Evolutionary conservation across 1,140 invertebrate genomes (phyloP).

Genomic region (Stegodyphus dumicola): DNA sequence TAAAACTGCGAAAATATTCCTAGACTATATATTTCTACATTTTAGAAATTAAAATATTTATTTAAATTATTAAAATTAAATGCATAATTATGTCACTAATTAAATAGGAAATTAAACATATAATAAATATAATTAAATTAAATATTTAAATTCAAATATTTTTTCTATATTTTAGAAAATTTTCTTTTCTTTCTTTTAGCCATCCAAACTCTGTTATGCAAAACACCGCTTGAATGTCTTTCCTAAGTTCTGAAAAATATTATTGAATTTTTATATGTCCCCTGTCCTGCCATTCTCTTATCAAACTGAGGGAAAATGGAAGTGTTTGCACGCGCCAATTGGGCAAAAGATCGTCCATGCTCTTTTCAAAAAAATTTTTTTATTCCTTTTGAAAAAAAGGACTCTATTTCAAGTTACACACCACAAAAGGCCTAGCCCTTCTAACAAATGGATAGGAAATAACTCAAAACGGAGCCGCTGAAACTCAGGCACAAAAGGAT

Average conservation of each 20-base stretch:
- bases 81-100: too few relatives aligned
- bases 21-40: too few relatives aligned
- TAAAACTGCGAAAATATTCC: too few relatives aligned
- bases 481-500: constrained; percentile 33
- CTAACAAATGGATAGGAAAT: constrained; percentile 48
- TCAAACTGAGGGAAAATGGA: constrained; percentile 16
- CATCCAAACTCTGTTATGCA: too few relatives aligned
- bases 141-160: too few relatives aligned
- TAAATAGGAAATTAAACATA: too few relatives aligned
- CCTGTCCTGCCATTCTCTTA: not conserved
- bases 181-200: too few relatives aligned
- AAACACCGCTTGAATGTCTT: too few relatives aligned
- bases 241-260: not conserved
- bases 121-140: too few relatives aligned
- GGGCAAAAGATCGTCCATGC: constrained; percentile 30
- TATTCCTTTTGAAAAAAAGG: constrained; percentile 6
- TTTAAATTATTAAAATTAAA: too few relatives aligned
- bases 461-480: constrained; percentile 27
- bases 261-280: not conserved
- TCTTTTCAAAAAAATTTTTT: constrained; percentile 20
- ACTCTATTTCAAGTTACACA: constrained; percentile 43
- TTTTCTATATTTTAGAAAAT: too few relatives aligned
- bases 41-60: too few relatives aligned
- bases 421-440: constrained; percentile 25
- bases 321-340: constrained; percentile 34